Evolutionary conservation across 2,888 invertebrate genomes (phyloP), one percentile per base, ranked within the genome.

Genomic region (Rhagonycha fulva): DNA sequence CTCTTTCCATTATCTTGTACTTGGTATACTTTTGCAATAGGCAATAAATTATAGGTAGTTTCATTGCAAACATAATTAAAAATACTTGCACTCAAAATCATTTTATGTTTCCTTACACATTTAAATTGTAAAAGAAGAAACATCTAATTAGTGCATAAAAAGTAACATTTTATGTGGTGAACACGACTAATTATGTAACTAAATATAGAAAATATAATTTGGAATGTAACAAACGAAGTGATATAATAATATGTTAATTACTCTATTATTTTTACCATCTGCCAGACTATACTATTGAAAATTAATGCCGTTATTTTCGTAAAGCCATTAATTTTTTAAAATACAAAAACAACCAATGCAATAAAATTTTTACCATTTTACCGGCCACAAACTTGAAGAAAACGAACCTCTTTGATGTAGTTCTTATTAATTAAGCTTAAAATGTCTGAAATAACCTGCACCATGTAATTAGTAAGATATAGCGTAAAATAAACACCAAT

Each of bases 181-280:
- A 47, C 47, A 47, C 47, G 47, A 47, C 47, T 47, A 47, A 47
- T 47, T 47, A 47, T 47, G 47, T 47, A 47, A 47, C 47, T 47
- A 47, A 47, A 47, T 47, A 47, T 47, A 47, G 47, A 47, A 47
- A 47, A 47, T 47, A 47, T 47, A 47, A 47, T 47, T 47, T 47
- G 47, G 47, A n/a, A n/a, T 47, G 47, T n/a, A 66, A 66, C 63
- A 66, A 66, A 23, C 26, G 63, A 23, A 23, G 26, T 26, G 63
- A 66, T 66, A 26, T 66, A 66, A 66, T 66, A 66, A 66, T 66
- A 66, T 66, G 63, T 66, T 66, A 66, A 66, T 66, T 66, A 66
- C 63, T 26, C 23, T 24, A 66, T 66, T 66, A 66, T 66, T 66
- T 66, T 26, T 24, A 66, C 23, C 63, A 66, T 66, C 63, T 66